phyloP scores from a whole-genome alignment of 2,888 invertebrate species.

The Tetropium fuscum region DNA sequence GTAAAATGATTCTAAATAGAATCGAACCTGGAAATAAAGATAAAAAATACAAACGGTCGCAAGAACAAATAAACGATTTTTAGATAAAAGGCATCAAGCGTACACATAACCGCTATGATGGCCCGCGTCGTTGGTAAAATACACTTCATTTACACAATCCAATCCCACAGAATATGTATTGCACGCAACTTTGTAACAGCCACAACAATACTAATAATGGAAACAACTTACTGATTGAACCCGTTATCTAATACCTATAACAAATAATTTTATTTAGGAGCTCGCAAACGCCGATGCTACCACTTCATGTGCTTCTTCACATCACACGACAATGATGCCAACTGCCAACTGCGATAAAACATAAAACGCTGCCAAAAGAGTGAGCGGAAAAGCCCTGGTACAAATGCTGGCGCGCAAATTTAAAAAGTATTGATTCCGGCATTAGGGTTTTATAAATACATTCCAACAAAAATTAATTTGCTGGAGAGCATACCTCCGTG shows the following conservation, averaged over 20 bases:
- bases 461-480: conserved; percentile 4
- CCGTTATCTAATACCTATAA: conserved; percentile 9
- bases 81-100: conserved; percentile 9
- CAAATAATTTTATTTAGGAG: conserved; percentile 21
- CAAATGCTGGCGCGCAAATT: conserved; percentile 21
- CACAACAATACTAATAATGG: conserved; percentile 1
- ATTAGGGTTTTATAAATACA: neutral
- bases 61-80: conserved; percentile 13
- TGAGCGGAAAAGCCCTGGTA: conserved; percentile 9
- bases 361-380: neutral
- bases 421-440: conserved; percentile 25
- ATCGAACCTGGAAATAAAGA: neutral
- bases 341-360: conserved; percentile 32
- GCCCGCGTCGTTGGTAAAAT: conserved; percentile 16
- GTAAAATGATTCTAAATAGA: conserved; percentile 1
- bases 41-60: conserved; percentile 2
- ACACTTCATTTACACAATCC: neutral
- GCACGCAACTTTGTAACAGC: neutral
- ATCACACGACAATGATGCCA: conserved; percentile 60
- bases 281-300: conserved; percentile 50
- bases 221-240: conserved; percentile 20
- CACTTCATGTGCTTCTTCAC: conserved; percentile 61
- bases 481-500: conserved; percentile 17
- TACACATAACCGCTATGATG: conserved; percentile 31
- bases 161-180: neutral